Conservation (phyloP, 1,140 invertebrate genomes). For the Thalassaphorura encarpata region DNA sequence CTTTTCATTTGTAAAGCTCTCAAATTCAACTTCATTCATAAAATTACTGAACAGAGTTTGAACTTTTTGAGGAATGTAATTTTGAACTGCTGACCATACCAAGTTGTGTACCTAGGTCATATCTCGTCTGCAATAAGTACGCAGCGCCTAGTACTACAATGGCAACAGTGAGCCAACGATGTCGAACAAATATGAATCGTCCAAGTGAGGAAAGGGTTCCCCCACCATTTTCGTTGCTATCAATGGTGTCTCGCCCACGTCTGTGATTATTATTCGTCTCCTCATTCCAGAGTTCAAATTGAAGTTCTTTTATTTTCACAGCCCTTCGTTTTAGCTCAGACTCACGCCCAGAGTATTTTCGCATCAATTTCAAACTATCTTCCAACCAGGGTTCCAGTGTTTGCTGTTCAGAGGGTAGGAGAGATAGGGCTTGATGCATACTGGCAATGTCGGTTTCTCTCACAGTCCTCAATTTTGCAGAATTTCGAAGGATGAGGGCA, state of each 20-base stretch:
- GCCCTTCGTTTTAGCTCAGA: slow-evolving; percentile 14
- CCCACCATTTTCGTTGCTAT: not conserved
- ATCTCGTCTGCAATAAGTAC: slow-evolving; percentile 18
- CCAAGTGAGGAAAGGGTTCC: slow-evolving; percentile 8
- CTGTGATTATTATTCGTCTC: slow-evolving; percentile 12
- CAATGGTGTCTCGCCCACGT: slow-evolving; percentile 2
- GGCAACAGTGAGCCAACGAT: slow-evolving; percentile 22
- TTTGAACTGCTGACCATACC: slow-evolving; percentile 1
- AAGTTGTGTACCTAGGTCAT: not conserved
- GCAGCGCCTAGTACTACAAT: slow-evolving; percentile 22
- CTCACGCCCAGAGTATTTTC: slow-evolving; percentile 21
- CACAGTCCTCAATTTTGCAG: slow-evolving; percentile 14
- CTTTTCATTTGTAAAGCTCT: too few relatives aligned
- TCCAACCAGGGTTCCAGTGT: slow-evolving; percentile 27
- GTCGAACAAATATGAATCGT: slow-evolving; percentile 21
- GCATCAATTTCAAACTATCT: slow-evolving; percentile 25
- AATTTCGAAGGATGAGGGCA: slow-evolving; percentile 22
- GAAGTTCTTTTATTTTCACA: slow-evolving; percentile 22
- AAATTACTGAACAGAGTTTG: not conserved
- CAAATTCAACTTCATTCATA: not conserved
- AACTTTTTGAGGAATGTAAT: not conserved
- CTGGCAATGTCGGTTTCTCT: slow-evolving; percentile 25
- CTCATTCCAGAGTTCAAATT: slow-evolving; percentile 26
- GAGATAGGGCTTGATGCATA: slow-evolving; percentile 25
- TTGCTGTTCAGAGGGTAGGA: slow-evolving; percentile 17